Evolutionary conservation across 2,113 vertebrate genomes (phyloP), one percentile per base, ranked within the genome.

Genomic region (Oxygymnocypris stewartii): DNA sequence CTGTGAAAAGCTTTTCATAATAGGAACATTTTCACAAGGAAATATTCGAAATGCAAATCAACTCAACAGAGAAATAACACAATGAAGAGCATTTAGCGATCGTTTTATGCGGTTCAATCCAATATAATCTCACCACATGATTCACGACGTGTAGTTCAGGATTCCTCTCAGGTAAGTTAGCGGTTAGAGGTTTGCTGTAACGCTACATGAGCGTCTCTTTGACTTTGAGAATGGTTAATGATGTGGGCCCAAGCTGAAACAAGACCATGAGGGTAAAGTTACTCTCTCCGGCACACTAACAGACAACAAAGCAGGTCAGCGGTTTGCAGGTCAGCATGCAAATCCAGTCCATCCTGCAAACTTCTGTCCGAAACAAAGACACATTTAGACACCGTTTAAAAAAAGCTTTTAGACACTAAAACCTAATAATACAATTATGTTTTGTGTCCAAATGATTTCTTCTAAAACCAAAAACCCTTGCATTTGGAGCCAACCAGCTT

Each of bases 161-260:
- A 37, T 25, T 78, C 75, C 75, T 35, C 13, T 54, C 47, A 28
- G 37, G 35, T 65, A 25, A 42, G 57, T 63, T 81, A 63, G 18
- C 20, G 57, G 79, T 42, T 42, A 3, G n/a, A 44, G 13, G 44
- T 31, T 85, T 67, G 28, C 47, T 77, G 87, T 78, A 78, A 85
- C 78, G 31, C 59, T 82, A 69, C 73, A 47, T 88, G 67, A 16
- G 31, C 31, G 16, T 82, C 71, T 85, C 69, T 67, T 59, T 85
- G 59, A 73, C 59, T 83, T 79, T 83, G 51, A 77, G 69, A 77
- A 76, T 78, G 49, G n/a, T 40, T 77, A 75, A 85, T 77, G 80
- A 77, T 47, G 59, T 47, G n/a, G 13, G 18, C 83, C 44, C 6
- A 31, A 49, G 4, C 28, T 88, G 76, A 81, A 88, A 88, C 69